Evolutionary conservation across 2,113 vertebrate genomes (phyloP), one percentile per base, ranked within the genome.

Genomic region (Tor tambroides): DNA sequence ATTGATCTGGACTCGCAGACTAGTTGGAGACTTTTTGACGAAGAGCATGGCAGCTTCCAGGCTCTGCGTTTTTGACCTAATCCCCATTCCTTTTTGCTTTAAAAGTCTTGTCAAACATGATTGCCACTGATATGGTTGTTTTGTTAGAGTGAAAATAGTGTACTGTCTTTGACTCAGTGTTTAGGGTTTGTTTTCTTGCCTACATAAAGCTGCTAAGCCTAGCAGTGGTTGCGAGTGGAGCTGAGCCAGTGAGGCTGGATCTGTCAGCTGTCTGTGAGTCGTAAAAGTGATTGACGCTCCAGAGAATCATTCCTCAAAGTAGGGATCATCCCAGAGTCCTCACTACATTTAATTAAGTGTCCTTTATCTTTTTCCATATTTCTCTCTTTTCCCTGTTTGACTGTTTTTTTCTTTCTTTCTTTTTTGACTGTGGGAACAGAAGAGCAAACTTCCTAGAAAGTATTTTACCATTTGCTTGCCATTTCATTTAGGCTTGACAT

Each of bases 101-200:
- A 65, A 86, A 88, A 86, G 85, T 43, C 85, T 86, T 80, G 90
- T 87, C 89, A 93, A 90, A 93, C 84, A 82, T 72, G 77, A 75
- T 51, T 87, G 67, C 86, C 83, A 83, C 77, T 84, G 92, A 92
- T 91, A 91, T 91, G 92, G 30, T 63, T 88, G 80, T 72, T 87
- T 89, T 91, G 87, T 89, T 86, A 87, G 87, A 85, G 67, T 88
- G 88, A 89, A 89, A 90, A 83, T 92, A 93, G 49, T 69, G 17
- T 80, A 81, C 35, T 67, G 35, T 80, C 59, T 76, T 78, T 78
- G 46, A 41, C 85, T 61, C 54, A 46, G 54, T 75, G 54, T 74
- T 19, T 75, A 9, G 19, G 83, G 84, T 76, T 88, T 69, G 79
- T 86, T 88, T 76, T 80, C 59, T 86, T 43, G 28, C 49, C 59